Conservation (phyloP, 1,140 invertebrate species). For the Proales similis region DNA sequence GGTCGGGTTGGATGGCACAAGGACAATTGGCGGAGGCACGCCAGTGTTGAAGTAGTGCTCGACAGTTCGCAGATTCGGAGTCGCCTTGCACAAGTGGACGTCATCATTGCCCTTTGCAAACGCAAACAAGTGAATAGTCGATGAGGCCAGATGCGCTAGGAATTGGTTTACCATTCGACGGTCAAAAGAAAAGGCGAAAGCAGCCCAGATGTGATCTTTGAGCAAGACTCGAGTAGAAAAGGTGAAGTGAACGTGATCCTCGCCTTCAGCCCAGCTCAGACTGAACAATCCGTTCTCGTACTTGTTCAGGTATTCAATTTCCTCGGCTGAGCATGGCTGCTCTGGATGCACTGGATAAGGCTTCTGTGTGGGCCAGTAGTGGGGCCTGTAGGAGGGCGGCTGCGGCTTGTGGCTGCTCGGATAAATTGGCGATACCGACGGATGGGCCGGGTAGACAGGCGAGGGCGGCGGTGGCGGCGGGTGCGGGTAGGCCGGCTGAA, state of each 20-base stretch:
- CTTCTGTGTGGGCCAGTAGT: too few species aligned
- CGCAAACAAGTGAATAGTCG: slow-evolving; percentile 13
- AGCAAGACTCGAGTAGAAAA: not conserved
- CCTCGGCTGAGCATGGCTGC: not conserved
- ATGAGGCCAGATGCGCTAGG: too few species aligned
- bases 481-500: too few species aligned
- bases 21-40: not conserved
- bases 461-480: too few species aligned
- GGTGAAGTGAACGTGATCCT: slow-evolving; percentile 1
- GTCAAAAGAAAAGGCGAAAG: slow-evolving; percentile 20
- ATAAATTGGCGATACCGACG: too few species aligned
- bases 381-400: too few species aligned
- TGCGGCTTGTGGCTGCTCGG: too few species aligned
- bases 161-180: slow-evolving; percentile 8
- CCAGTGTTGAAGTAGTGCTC: slow-evolving; percentile 5
- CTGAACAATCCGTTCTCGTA: not conserved
- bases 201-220: not conserved
- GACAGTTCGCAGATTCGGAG: not conserved
- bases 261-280: slow-evolving; percentile 2
- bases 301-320: not conserved
- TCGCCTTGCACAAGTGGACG: not conserved
- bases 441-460: too few species aligned
- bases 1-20: not conserved
- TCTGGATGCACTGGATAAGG: too few species aligned
- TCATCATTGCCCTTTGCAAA: slow-evolving; percentile 34